Evolutionary conservation across 2,113 vertebrate species (phyloP), one percentile per base, ranked within the genome.

Genomic region (Gasterosteus nipponicus): DNA sequence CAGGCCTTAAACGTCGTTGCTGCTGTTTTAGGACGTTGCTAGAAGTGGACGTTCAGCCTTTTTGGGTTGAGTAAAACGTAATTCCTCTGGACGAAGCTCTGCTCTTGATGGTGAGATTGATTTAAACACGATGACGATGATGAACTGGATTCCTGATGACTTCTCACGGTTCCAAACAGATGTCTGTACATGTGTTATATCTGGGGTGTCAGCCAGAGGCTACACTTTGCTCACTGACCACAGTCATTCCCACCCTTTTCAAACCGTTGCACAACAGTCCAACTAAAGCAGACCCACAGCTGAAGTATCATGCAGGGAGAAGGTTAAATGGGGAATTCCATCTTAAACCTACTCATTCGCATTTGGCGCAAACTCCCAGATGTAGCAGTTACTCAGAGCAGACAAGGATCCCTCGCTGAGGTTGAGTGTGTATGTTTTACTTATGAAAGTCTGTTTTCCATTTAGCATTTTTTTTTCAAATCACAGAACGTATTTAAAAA

Each of bases 261-360:
- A 75, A 65, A 73, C 31, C 66, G 57, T 61, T 58, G 42, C 26
- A 11, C 54, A 39, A 79, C 19, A 47, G 46, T 67, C 54, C 42
- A 63, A 77, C 44, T 31, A 57, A 84, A 83, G 3, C 71, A 77
- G 41, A 74, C 42, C 49, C 56, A 19, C 82, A 81, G 77, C 83
- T 90, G 85, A 66, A 49, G 42, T 47, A 58, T 75, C 53, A 22
- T 63, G n/a, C 47, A 81, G 18, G 8, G 67, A 73, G 65, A 49
- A 16, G 14, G 71, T 72, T 68, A 70, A 42, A 64, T 19, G 65
- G 78, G 70, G 66, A 82, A 77, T 86, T 80, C 81, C 82, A 73
- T 33, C 41, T 56, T 58, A 61, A 38, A 54, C 51, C 51, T 56
- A 33, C 75, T 65, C 61, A 59, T 70, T 64, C 44, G 75, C 46